Conservation (phyloP, 2,888 invertebrate species). For the Serripes groenlandicus region DNA sequence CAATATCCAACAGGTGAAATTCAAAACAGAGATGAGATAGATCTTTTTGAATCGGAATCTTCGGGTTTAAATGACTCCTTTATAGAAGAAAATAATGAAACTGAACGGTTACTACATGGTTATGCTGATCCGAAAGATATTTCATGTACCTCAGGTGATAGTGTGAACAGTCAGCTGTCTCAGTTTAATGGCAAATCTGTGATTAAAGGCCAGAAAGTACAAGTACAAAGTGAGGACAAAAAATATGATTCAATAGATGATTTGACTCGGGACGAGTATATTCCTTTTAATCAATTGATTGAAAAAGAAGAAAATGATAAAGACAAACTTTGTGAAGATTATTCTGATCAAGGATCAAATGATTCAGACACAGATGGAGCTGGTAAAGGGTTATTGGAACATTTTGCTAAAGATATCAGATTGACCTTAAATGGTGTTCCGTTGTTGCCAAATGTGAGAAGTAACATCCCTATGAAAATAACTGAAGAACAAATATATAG, state of each 20-base stretch:
- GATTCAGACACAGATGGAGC: too few relatives aligned
- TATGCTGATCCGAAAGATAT: neutral
- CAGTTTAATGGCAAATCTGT: neutral
- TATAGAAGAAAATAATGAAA: neutral
- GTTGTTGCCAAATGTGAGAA: too few relatives aligned
- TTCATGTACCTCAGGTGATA: neutral
- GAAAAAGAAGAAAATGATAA: too few relatives aligned
- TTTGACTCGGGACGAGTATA: neutral
- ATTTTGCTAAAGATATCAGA: too few relatives aligned
- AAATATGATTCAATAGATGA: neutral
- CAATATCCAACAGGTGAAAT: neutral
- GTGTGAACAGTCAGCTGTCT: conserved; percentile 2
- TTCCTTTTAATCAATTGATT: too few relatives aligned
- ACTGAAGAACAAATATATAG: too few relatives aligned
- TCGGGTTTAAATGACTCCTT: neutral
- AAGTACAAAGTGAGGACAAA: neutral
- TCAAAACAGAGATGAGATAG: neutral
- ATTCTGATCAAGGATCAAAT: too few relatives aligned
- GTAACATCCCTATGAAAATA: too few relatives aligned
- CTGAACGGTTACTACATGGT: neutral
- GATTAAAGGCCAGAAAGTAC: neutral
- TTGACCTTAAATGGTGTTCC: too few relatives aligned
- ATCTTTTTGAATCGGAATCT: neutral
- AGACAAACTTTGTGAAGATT: too few relatives aligned
- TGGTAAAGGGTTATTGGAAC: too few relatives aligned